A percentile compares a stretch with the other conserved stretches of the same genome.
Conservation (phyloP, 2,888 invertebrate genomes). For the Linhomoeus sp. region DNA sequence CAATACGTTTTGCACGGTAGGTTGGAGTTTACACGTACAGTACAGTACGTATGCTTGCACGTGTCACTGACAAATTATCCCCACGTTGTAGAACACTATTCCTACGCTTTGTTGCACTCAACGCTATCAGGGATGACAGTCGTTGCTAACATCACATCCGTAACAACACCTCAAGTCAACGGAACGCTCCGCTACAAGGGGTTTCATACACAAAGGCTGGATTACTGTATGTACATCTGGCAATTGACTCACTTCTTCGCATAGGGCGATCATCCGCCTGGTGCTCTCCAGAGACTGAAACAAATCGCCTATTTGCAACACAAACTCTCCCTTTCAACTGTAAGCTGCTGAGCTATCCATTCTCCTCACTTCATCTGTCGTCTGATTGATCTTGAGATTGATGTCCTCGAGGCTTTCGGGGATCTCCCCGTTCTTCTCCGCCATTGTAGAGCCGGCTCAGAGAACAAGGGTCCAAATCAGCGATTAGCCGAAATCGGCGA, state of each 20-base stretch:
- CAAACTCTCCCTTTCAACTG: no score
- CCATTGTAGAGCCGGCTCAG: no score
- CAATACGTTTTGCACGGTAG: slow-evolving; percentile 3
- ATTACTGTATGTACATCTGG: no score
- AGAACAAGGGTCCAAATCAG: no score
- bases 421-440: slow-evolving; percentile 1
- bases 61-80: background rate
- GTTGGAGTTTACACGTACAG: no score
- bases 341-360: background rate
- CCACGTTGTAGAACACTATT: background rate
- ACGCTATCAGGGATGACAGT: no score
- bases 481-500: no score
- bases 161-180: no score
- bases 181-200: no score
- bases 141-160: no score
- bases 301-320: no score
- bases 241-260: slow-evolving; percentile 31
- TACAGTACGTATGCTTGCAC: background rate
- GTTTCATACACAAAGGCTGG: no score
- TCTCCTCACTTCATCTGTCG: background rate
- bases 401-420: slow-evolving; percentile 4
- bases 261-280: slow-evolving; percentile 20
- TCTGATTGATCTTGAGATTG: slow-evolving; percentile 4
- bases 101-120: background rate
- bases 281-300: slow-evolving; percentile 23